Evolutionary conservation across 2,888 invertebrate species (phyloP).

Genomic region (Melanostoma mellinum): DNA sequence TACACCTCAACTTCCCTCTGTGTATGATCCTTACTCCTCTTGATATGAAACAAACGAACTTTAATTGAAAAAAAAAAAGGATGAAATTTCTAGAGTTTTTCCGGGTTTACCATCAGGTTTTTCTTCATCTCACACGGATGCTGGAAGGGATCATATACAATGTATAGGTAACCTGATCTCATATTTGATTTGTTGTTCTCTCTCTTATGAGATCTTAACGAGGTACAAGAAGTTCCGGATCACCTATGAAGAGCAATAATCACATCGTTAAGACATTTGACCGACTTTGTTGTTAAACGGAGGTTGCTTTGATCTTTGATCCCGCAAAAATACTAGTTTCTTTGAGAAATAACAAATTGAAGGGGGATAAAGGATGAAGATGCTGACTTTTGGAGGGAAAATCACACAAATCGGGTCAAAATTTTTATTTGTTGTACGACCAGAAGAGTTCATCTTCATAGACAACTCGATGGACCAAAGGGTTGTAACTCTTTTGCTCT

Average conservation of each 20-base stretch:
- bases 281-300: conserved; percentile 52
- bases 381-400: conserved; percentile 50
- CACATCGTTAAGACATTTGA: conserved; percentile 69
- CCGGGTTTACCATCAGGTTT: conserved; percentile 45
- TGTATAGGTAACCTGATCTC: conserved; percentile 55
- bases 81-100: conserved; percentile 37
- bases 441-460: conserved; percentile 42
- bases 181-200: conserved; percentile 16
- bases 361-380: conserved; percentile 17
- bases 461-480: conserved; percentile 54
- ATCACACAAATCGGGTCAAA: conserved; percentile 40
- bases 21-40: background rate
- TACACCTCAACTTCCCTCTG: conserved; percentile 30
- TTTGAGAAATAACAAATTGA: conserved; percentile 22
- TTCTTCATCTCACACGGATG: conserved; percentile 30
- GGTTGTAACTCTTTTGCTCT: conserved; percentile 49
- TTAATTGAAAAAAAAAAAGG: conserved; percentile 53
- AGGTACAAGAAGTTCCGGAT: conserved; percentile 61
- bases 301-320: conserved; percentile 62
- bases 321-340: conserved; percentile 38
- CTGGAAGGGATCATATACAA: conserved; percentile 47
- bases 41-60: conserved; percentile 39
- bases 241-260: conserved; percentile 63
- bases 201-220: conserved; percentile 27
- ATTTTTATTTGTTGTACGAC: conserved; percentile 22